Base-by-base conservation (phyloP, 2,888 invertebrate genomes). In the Seladonia tumulorum region DNA sequence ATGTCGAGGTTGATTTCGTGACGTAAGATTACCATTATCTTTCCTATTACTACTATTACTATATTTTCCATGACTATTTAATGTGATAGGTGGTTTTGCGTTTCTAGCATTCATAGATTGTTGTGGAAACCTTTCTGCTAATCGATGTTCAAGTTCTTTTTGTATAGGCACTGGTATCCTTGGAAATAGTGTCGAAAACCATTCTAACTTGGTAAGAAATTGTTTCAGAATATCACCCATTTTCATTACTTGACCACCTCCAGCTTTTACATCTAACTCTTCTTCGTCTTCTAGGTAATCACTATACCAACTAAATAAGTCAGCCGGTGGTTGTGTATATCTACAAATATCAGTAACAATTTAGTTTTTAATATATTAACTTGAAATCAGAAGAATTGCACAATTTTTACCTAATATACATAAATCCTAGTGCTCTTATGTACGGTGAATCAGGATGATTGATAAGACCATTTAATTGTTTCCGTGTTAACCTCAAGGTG, bases 151-250 rank as follows among this genome's bases (percentile, higher is more conserved):
- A 89, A 99, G 97, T 95, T 97, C 98, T 95, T 99, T 99, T 95
- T 98, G 97, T 92, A 99, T 99, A 42, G 99, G 99, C 84, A 99
- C 99, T 0, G 99, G 99, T 95, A 99, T 99, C 90, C 99, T 96
- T 0, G 99, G 99, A 95, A 99, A 99, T 29, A 99, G 96, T 0
- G 99, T 99, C 68, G 98, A 98, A 95, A 99, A 99, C 99, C 99
- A 99, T 95, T 99, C 99, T 82, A 99, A 96, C 94, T 99, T 99
- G 83, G 98, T 97, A 79, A 99, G 96, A 96, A 98, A 98, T 94
- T 99, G 98, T 68, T 98, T 97, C 25, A 98, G 96, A 96, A 99
- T 97, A 91, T 98, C 98, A 0, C 99, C 99, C 82, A 99, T 98
- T 39, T 98, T 98, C 96, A 99, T 98, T 81, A 96, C 96, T 95